Conservation (phyloP, 2,797 vertebrate species). For the Enteromius fasciolatus region DNA sequence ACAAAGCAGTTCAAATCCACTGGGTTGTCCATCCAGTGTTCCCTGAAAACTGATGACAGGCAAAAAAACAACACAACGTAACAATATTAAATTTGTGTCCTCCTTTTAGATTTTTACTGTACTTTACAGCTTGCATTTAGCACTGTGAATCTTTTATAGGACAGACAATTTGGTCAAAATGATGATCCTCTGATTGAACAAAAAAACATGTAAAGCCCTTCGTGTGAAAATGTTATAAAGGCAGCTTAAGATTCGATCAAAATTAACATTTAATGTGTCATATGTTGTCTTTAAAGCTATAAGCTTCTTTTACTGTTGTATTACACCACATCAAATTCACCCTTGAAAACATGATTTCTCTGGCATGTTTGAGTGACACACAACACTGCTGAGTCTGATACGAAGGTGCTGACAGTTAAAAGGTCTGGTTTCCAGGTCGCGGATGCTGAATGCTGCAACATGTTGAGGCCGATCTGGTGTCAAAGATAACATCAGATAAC, state of each 20-base stretch:
- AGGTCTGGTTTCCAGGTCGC: slow-evolving; percentile 51
- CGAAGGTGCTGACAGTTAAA: slow-evolving; percentile 44
- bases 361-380: slow-evolving; percentile 6
- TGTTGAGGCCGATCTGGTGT: slow-evolving; percentile 53
- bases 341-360: neutral
- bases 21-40: neutral
- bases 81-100: neutral
- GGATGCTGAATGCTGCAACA: slow-evolving; percentile 49
- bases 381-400: neutral
- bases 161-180: neutral
- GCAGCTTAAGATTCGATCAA: neutral
- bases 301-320: neutral
- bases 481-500: slow-evolving; percentile 55
- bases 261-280: neutral
- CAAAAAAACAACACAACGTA: neutral
- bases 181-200: neutral
- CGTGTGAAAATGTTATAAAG: neutral
- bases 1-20: neutral
- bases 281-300: neutral
- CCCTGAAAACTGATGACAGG: neutral
- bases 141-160: neutral
- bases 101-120: neutral
- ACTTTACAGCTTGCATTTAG: neutral
- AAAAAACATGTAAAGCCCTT: neutral
- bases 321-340: neutral